Percentiles rank a stretch among this genome's conserved stretches.
These are phyloP conservation scores for Protobothrops mucrosquamatus DNA, from an alignment of 2,113 vertebrate species.

Conservation along the genomic window DNA sequence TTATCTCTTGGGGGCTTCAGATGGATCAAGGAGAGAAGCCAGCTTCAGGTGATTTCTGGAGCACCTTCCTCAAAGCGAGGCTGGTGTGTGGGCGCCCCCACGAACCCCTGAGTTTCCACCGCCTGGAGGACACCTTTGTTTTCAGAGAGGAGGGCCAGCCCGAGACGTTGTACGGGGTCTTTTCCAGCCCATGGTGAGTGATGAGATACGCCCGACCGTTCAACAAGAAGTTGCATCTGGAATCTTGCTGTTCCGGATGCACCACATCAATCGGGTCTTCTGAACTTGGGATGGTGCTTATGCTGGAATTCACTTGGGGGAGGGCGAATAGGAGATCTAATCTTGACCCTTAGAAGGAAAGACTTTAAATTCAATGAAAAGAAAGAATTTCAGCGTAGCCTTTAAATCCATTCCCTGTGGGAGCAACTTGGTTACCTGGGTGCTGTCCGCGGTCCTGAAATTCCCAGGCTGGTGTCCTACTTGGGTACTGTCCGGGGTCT, in stretches of 20 bases:
- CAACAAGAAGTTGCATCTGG: background rate
- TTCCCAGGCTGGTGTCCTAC: background rate
- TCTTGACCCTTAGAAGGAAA: background rate
- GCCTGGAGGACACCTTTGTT: slow-evolving; percentile 69
- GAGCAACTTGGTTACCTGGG: background rate
- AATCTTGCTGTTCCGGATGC: too few relatives aligned
- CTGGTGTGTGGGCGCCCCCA: slow-evolving; percentile 73
- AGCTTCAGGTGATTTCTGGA: slow-evolving; percentile 72
- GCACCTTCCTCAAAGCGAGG: slow-evolving; percentile 76
- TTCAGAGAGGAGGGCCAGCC: slow-evolving; percentile 58
- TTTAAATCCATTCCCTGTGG: background rate
- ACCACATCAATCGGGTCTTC: background rate
- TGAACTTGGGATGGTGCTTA: background rate
- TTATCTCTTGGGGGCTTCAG: slow-evolving; percentile 43
- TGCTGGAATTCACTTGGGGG: background rate
- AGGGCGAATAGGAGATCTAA: background rate
- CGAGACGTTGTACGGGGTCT: slow-evolving; percentile 69
- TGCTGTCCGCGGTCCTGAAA: too few relatives aligned
- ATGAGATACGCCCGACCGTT: background rate
- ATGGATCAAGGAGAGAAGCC: slow-evolving; percentile 69
- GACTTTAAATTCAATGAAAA: background rate
- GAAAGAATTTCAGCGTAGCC: background rate
- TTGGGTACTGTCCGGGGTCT: too few relatives aligned
- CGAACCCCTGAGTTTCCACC: slow-evolving; percentile 72
- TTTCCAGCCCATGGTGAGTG: slow-evolving; percentile 75